phyloP scores from a whole-genome alignment of 1,140 invertebrate species.

The Ceratina australensis region DNA sequence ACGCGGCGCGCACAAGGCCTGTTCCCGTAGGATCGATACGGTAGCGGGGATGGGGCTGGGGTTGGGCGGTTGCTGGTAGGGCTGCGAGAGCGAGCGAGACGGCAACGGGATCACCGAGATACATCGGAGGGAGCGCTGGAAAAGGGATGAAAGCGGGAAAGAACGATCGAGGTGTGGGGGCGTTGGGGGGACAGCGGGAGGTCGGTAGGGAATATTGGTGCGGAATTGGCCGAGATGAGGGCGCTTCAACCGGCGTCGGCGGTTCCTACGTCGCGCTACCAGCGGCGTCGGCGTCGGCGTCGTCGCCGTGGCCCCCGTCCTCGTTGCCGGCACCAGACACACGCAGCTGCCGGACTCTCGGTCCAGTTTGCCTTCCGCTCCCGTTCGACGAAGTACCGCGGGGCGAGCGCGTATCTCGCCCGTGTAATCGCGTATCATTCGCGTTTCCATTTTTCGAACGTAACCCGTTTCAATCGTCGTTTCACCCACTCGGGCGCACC shows the following conservation, averaged over 20 bases:
- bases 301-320: slow-evolving; percentile 47
- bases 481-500: too few species aligned
- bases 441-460: too few species aligned
- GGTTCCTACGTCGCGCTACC: slow-evolving; percentile 64
- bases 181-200: slow-evolving; percentile 36
- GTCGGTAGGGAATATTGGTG: slow-evolving; percentile 54
- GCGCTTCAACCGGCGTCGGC: slow-evolving; percentile 57
- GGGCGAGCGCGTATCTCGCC: too few species aligned
- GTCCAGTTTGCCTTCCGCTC: slow-evolving; percentile 62
- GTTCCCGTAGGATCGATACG: slow-evolving; percentile 70
- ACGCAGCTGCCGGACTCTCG: slow-evolving; percentile 62
- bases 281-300: slow-evolving; percentile 66
- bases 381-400: slow-evolving; percentile 51
- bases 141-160: slow-evolving; percentile 20
- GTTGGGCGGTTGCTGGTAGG: too few species aligned
- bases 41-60: too few species aligned
- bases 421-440: too few species aligned
- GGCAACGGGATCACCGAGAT: slow-evolving; percentile 13
- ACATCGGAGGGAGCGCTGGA: not conserved
- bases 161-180: slow-evolving; percentile 7
- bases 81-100: slow-evolving; percentile 6
- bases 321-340: slow-evolving; percentile 59
- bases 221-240: slow-evolving; percentile 57
- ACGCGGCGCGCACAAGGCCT: slow-evolving; percentile 54
- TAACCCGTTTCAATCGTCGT: not conserved